phyloP scores from a whole-genome alignment of 2,888 invertebrate genomes.

The Leptopterna dolabrata region DNA sequence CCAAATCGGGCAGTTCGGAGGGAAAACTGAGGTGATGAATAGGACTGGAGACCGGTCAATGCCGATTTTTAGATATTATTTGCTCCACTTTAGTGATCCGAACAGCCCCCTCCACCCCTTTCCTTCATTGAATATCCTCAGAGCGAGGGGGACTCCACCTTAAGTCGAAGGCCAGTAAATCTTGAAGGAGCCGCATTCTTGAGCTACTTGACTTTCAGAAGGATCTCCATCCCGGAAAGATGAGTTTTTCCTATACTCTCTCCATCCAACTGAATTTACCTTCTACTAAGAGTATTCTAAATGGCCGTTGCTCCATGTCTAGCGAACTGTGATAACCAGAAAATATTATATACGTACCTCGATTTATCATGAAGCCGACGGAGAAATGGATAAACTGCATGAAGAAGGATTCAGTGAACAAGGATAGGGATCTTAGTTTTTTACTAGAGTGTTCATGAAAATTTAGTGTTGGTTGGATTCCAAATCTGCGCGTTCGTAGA shows the following conservation, averaged over 20 bases:
- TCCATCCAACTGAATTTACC: background rate
- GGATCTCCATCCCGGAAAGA: background rate
- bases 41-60: background rate
- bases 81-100: background rate
- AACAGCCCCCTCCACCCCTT: background rate
- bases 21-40: background rate
- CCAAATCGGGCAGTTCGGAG: background rate
- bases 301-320: too few relatives aligned
- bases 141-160: slow-evolving; percentile 1
- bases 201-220: slow-evolving; percentile 8
- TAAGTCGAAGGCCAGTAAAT: background rate
- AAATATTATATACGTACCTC: too few relatives aligned
- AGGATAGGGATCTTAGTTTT: too few relatives aligned
- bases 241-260: background rate
- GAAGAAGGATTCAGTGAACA: too few relatives aligned
- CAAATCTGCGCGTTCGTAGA: too few relatives aligned
- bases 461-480: too few relatives aligned
- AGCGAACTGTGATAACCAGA: too few relatives aligned
- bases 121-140: background rate
- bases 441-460: too few relatives aligned
- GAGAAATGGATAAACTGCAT: too few relatives aligned
- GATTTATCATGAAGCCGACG: too few relatives aligned
- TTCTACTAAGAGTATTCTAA: too few relatives aligned
- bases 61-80: slow-evolving; percentile 25
- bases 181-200: slow-evolving; percentile 21